Conservation (phyloP, 2,797 vertebrate genomes). For the Neosilurus hyrtlii region DNA sequence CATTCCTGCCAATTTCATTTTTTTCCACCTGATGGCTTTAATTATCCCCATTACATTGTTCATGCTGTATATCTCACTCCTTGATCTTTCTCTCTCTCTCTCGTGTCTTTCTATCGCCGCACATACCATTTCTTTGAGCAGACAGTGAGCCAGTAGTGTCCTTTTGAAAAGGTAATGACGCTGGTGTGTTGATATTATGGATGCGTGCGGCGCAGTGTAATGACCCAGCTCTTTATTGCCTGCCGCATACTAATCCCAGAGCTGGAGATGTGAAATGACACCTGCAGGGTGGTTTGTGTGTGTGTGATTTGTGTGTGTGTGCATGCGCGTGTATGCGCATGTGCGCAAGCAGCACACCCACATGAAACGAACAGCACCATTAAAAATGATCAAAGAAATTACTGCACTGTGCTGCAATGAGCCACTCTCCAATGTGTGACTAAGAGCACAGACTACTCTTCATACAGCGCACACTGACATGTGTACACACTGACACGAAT, state of each 20-base stretch:
- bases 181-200: conserved; percentile 76
- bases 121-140: conserved; percentile 61
- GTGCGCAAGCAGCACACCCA: conserved; percentile 65
- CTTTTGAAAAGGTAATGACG: conserved; percentile 82
- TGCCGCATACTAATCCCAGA: conserved; percentile 77
- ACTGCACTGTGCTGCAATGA: conserved; percentile 73
- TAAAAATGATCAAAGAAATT: conserved; percentile 79
- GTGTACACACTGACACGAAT: conserved; percentile 38
- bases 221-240: conserved; percentile 76
- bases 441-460: conserved; percentile 66
- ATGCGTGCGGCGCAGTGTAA: conserved; percentile 74
- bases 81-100: neutral
- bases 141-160: conserved; percentile 71
- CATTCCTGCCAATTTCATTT: neutral
- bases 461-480: conserved; percentile 32
- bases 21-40: neutral
- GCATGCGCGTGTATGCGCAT: conserved; percentile 12
- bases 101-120: conserved; percentile 33
- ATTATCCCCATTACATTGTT: neutral
- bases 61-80: neutral
- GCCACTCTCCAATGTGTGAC: conserved; percentile 66
- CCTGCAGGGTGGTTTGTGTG: conserved; percentile 71
- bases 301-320: conserved; percentile 52
- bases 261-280: conserved; percentile 75
- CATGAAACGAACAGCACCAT: conserved; percentile 72